A percentile compares a stretch with the other conserved stretches of the same genome.
Evolutionary conservation across 2,113 vertebrate genomes (phyloP).

Genomic region (Asarcornis scutulata): DNA sequence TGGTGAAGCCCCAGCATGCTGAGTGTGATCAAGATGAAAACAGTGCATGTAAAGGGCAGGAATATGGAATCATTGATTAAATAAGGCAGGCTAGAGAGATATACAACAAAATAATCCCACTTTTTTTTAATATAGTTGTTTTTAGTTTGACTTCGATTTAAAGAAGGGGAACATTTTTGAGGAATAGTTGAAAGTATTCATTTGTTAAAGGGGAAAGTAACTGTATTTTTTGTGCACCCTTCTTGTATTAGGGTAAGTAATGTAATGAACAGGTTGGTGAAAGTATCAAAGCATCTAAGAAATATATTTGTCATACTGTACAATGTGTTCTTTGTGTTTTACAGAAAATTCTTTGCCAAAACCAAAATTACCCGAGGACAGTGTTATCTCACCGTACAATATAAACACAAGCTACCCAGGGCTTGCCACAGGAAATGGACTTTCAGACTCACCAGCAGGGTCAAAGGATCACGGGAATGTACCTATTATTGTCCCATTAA

Average conservation of each 20-base stretch:
- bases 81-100: background rate
- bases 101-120: slow-evolving; percentile 2
- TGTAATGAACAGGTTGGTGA: slow-evolving; percentile 4
- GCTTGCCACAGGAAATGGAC: slow-evolving; percentile 90
- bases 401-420: slow-evolving; percentile 90
- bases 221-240: background rate
- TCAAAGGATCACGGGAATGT: slow-evolving; percentile 93
- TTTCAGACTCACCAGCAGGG: slow-evolving; percentile 88
- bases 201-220: background rate
- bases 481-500: slow-evolving; percentile 96
- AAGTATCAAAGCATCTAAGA: slow-evolving; percentile 10
- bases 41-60: background rate
- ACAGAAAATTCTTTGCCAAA: slow-evolving; percentile 99
- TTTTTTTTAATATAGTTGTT: background rate
- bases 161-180: background rate
- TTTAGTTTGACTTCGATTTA: background rate
- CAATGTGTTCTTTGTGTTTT: slow-evolving; percentile 71
- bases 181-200: background rate
- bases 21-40: background rate
- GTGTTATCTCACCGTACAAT: slow-evolving; percentile 89
- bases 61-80: background rate
- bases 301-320: slow-evolving; percentile 52
- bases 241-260: slow-evolving; percentile 1
- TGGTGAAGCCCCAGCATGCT: background rate
- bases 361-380: slow-evolving; percentile 88